A percentile compares a stretch with the other conserved stretches of the same genome.
phyloP scores from a whole-genome alignment of 2,797 vertebrate genomes.

The Rhynchotus rufescens region DNA sequence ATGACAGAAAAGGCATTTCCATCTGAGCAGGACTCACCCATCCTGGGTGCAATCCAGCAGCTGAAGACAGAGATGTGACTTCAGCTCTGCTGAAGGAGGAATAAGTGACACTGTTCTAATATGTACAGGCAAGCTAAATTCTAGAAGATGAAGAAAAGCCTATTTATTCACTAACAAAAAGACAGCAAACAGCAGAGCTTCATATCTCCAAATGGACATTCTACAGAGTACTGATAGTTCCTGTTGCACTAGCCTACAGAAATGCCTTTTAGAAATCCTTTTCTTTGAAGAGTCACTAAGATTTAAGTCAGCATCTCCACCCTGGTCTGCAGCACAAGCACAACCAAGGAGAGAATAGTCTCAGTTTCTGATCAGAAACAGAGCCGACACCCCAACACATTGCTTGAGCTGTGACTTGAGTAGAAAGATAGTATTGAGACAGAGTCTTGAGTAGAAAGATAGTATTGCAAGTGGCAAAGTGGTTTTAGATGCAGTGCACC shows the following conservation, averaged over 20 bases:
- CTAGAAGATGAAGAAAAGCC: neutral
- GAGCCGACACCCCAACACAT: neutral
- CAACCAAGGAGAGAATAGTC: neutral
- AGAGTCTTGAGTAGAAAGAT: neutral
- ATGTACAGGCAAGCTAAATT: no score
- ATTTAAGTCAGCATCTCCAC: neutral
- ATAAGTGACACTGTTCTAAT: neutral
- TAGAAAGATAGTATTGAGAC: no score
- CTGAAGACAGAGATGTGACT: neutral
- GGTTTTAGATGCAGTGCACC: neutral
- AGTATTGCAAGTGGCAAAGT: neutral
- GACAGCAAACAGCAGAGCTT: neutral
- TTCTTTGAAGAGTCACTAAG: neutral
- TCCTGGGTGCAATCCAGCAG: neutral
- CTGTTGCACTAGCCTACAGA: neutral
- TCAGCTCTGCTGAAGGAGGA: neutral
- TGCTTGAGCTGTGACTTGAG: neutral
- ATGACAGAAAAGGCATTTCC: neutral
- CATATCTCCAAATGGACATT: neutral
- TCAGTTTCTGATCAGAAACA: neutral
- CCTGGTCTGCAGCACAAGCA: neutral
- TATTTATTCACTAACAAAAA: neutral
- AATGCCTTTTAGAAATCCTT: neutral
- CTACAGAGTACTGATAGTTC: neutral
- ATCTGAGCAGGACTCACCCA: conserved; percentile 14